These are phyloP conservation scores for Blastomussa wellsi DNA, from an alignment of 92 coral and sea anemone genomes.

Conservation along the genomic window DNA sequence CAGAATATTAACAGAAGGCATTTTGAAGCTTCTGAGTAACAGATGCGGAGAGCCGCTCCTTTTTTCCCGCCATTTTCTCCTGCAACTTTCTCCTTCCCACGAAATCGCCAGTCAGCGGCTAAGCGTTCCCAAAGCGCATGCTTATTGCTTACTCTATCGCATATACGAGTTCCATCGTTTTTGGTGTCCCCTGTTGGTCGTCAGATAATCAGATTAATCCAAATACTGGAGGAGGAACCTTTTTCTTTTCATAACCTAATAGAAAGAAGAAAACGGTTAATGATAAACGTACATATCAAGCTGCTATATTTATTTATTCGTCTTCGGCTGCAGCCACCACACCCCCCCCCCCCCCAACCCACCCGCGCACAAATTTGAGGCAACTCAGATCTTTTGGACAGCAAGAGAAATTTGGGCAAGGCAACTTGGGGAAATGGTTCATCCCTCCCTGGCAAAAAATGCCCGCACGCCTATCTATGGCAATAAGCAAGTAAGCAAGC, in stretches of 20 bases:
- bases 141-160: background rate
- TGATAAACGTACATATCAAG: too few relatives aligned
- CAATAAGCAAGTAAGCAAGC: too few relatives aligned
- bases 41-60: background rate
- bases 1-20: background rate
- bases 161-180: background rate
- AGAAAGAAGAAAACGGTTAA: background rate
- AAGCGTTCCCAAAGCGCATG: conserved; percentile 4
- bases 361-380: too few relatives aligned
- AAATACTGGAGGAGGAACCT: background rate
- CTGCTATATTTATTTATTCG: too few relatives aligned
- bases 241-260: conserved; percentile 38
- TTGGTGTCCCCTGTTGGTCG: background rate
- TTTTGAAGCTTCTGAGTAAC: background rate
- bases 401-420: too few relatives aligned
- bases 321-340: too few relatives aligned
- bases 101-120: background rate
- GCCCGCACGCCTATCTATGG: too few relatives aligned
- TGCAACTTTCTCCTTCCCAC: background rate
- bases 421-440: too few relatives aligned
- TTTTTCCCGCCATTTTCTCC: background rate
- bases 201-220: background rate
- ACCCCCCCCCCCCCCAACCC: too few relatives aligned
- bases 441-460: too few relatives aligned
- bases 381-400: too few relatives aligned